phyloP scores from a whole-genome alignment of 2,888 invertebrate species.

The Drosophila nigricruria region DNA sequence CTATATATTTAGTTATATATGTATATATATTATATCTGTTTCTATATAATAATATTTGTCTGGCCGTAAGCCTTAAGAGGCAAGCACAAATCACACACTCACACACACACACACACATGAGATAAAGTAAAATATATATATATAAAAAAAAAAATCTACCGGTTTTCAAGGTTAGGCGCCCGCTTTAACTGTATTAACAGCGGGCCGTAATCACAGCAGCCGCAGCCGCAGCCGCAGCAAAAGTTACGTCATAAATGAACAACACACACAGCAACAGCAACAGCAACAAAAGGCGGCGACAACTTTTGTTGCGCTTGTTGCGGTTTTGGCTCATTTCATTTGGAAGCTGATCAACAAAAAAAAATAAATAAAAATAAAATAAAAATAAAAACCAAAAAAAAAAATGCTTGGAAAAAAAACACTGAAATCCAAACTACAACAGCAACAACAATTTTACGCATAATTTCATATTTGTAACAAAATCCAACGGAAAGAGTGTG shows the following conservation, averaged over 20 bases:
- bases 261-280: slow-evolving; percentile 44
- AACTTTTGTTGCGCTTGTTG: slow-evolving; percentile 64
- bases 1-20: not conserved
- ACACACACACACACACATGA: slow-evolving; percentile 46
- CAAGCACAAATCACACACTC: slow-evolving; percentile 44
- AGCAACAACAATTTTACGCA: slow-evolving; percentile 72
- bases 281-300: slow-evolving; percentile 51
- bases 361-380: slow-evolving; percentile 34
- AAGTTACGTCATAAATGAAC: slow-evolving; percentile 81
- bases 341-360: slow-evolving; percentile 36
- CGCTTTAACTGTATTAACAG: slow-evolving; percentile 79
- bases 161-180: slow-evolving; percentile 78
- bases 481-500: slow-evolving; percentile 41
- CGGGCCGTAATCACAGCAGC: slow-evolving; percentile 77
- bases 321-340: slow-evolving; percentile 81
- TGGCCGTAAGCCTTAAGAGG: slow-evolving; percentile 48
- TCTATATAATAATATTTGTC: slow-evolving; percentile 33
- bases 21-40: not conserved
- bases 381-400: slow-evolving; percentile 33
- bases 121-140: slow-evolving; percentile 56
- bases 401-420: slow-evolving; percentile 21
- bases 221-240: slow-evolving; percentile 57
- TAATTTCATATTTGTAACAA: slow-evolving; percentile 80
- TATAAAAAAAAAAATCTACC: slow-evolving; percentile 71
- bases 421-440: slow-evolving; percentile 55